Conservation (phyloP, 1,140 invertebrate genomes). For the Dinoponera quadriceps region DNA sequence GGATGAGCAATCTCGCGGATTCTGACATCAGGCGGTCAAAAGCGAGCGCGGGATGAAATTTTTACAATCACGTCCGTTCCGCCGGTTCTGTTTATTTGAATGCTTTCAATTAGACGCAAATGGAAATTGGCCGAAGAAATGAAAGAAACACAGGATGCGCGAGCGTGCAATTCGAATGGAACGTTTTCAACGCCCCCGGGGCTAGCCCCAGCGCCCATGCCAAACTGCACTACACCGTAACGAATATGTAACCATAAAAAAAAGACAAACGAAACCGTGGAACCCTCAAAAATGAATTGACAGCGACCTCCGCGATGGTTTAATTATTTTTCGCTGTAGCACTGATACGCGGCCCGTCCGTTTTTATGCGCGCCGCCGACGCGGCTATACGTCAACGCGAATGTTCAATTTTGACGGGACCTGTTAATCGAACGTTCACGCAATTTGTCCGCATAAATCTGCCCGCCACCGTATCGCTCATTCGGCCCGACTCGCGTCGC, state of each 20-base stretch:
- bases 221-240: slow-evolving; percentile 45
- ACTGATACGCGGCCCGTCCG: background rate
- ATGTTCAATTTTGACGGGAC: background rate
- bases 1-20: slow-evolving; percentile 47
- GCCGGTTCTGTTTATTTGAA: slow-evolving; percentile 57
- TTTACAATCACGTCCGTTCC: slow-evolving; percentile 45
- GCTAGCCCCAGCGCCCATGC: slow-evolving; percentile 12
- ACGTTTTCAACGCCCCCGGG: slow-evolving; percentile 38
- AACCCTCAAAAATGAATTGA: slow-evolving; percentile 31
- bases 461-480: background rate
- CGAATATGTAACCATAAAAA: slow-evolving; percentile 53
- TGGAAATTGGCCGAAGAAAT: slow-evolving; percentile 58
- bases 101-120: slow-evolving; percentile 63
- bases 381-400: background rate
- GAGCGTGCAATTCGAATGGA: slow-evolving; percentile 39
- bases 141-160: slow-evolving; percentile 53
- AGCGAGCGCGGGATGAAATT: slow-evolving; percentile 49
- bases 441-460: background rate
- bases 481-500: background rate
- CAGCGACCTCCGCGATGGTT: slow-evolving; percentile 13
- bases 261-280: slow-evolving; percentile 1
- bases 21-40: slow-evolving; percentile 51
- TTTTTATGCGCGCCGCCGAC: background rate
- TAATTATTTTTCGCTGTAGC: slow-evolving; percentile 6
- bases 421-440: background rate